Base-by-base conservation (phyloP, 2,888 invertebrate genomes). In the Drosophila peninsularis region DNA sequence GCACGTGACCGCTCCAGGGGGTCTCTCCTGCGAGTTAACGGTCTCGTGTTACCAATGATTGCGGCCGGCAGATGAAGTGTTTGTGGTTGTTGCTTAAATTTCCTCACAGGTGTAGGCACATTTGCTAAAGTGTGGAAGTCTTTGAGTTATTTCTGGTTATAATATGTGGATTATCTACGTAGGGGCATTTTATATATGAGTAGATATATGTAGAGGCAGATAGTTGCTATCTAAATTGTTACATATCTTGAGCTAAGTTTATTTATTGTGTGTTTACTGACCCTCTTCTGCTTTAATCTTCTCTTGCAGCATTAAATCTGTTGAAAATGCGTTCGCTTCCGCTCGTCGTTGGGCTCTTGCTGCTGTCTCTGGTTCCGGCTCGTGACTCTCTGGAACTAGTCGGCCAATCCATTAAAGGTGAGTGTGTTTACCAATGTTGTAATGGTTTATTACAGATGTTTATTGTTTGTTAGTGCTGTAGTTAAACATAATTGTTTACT, bases 361-460 rank as follows among this genome's bases (percentile, higher is more conserved):
- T 69, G 37, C 58, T 56, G 7, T 37, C 32, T 27, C 21, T 71
- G 14, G 53, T 21, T 6, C 37, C 64, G 27, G 65, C 69, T 27
- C 56, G 65, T 14, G 58, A 71, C 6, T 55, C 76, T 5, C 41
- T 91, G 17, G 86, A 90, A 5, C 55, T 88, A 19, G 68, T 54
- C 1, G 91, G 90, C 1, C 88, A 91, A 47, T 68, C 79, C 1
- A 89, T 91, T 14, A 89, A 91, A 79, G 91, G 90, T 90, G 54
- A 79, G 73, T 63, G 42, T 30, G 45, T 30, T 6, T 11, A 32
- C 47, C 11, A 7, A 13, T 47, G 17, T 32, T 5, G 17, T 32
- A 32, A 17, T 32, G 17, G 24, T 24, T 19, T 19, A 7, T 44
- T 6, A 21, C 24, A 17, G 17, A 27, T 19, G 19, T n/a, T 53